Conservation (phyloP, 2,888 invertebrate species). For the Plebejus melissa region DNA sequence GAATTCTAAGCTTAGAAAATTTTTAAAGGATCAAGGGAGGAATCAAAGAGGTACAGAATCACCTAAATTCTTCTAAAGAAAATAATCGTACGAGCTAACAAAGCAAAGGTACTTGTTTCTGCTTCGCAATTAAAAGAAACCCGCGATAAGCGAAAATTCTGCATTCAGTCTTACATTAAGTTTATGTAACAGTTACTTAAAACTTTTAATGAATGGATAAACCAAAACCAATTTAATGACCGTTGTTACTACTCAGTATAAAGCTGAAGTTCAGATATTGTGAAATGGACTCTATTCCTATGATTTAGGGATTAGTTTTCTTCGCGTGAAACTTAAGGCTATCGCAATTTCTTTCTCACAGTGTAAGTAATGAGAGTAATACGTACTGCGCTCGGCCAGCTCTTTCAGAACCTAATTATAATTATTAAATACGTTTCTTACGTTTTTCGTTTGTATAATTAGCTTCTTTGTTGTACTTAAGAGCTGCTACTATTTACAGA, state of each 20-base stretch:
- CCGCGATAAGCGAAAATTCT: not conserved
- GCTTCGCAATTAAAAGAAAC: not conserved
- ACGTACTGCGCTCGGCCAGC: not conserved
- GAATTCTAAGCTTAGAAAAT: no score
- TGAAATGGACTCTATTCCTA: not conserved
- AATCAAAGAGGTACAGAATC: not conserved
- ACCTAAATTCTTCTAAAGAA: not conserved
- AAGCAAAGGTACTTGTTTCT: not conserved
- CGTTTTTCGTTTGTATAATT: slow-evolving; percentile 16
- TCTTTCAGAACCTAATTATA: slow-evolving; percentile 22
- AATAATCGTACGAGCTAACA: not conserved
- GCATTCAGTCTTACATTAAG: not conserved
- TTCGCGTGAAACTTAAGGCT: not conserved
- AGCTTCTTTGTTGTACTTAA: not conserved
- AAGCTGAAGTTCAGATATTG: not conserved
- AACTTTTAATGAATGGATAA: slow-evolving; percentile 28
- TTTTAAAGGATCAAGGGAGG: not conserved
- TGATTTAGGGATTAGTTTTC: not conserved
- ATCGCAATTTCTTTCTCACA: slow-evolving; percentile 23
- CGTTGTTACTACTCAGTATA: slow-evolving; percentile 13
- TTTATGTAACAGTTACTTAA: slow-evolving; percentile 22
- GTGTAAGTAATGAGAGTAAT: slow-evolving; percentile 20
- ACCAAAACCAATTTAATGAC: slow-evolving; percentile 25
- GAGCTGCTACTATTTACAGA: not conserved
- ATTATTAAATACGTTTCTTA: slow-evolving; percentile 20